Percentiles rank a stretch among this genome's conserved stretches.
Evolutionary conservation across 2,113 vertebrate species (phyloP).

Genomic region (Podilymbus podiceps): DNA sequence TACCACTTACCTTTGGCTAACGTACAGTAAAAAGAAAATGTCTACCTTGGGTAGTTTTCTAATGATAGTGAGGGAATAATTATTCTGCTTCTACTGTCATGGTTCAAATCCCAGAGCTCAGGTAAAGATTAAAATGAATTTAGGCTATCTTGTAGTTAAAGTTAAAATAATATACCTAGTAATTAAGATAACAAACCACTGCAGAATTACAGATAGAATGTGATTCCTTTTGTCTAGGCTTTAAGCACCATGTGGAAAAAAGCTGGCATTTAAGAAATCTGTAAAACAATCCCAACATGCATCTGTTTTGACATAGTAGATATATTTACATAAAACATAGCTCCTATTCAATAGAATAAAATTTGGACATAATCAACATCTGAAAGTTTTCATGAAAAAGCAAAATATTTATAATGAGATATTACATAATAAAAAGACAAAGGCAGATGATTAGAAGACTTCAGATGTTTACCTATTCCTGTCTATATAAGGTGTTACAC

Average conservation of each 20-base stretch:
- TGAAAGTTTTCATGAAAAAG: not conserved
- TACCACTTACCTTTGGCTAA: slow-evolving; percentile 57
- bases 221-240: not conserved
- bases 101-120: slow-evolving; percentile 38
- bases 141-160: not conserved
- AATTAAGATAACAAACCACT: slow-evolving; percentile 6
- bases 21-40: slow-evolving; percentile 59
- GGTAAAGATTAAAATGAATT: slow-evolving; percentile 22
- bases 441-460: not conserved
- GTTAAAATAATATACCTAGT: slow-evolving; percentile 15
- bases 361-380: not conserved
- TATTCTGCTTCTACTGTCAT: slow-evolving; percentile 40
- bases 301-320: not conserved
- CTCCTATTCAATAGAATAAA: not conserved
- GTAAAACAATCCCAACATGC: not conserved
- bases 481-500: not conserved
- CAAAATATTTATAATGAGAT: not conserved
- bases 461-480: not conserved
- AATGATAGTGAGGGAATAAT: slow-evolving; percentile 17
- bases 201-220: not conserved
- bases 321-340: not conserved
- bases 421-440: not conserved
- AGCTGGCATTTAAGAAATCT: not conserved
- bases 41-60: slow-evolving; percentile 44
- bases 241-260: not conserved